phyloP scores from a whole-genome alignment of 2,797 vertebrate species.

The Erpetoichthys calabaricus region DNA sequence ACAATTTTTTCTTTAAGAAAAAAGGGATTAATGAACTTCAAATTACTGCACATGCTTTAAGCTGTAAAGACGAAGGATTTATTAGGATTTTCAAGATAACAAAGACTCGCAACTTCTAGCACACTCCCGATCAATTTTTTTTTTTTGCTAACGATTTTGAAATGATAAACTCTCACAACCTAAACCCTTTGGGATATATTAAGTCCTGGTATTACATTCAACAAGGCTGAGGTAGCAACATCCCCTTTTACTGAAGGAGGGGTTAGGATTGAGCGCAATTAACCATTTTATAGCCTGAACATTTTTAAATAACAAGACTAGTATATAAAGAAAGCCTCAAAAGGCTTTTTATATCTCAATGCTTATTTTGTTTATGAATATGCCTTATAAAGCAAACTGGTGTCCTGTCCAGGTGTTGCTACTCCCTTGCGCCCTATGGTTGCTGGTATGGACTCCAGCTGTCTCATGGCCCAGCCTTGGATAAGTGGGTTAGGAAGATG shows the following conservation, averaged over 20 bases:
- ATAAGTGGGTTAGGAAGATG: too few relatives aligned
- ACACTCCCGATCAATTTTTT: conserved; percentile 89
- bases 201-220: conserved; percentile 68
- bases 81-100: conserved; percentile 96
- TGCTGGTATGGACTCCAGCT: too few relatives aligned
- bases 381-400: too few relatives aligned
- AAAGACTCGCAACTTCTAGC: conserved; percentile 95
- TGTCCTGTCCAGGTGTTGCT: too few relatives aligned
- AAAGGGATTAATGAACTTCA: conserved; percentile 94
- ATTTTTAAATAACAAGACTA: too few relatives aligned
- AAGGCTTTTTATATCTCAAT: too few relatives aligned
- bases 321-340: too few relatives aligned
- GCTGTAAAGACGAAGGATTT: conserved; percentile 99
- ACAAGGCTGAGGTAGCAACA: conserved; percentile 65
- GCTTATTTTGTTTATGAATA: too few relatives aligned
- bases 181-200: conserved; percentile 67
- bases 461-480: too few relatives aligned
- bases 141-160: conserved; percentile 78
- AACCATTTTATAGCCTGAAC: conserved; percentile 49
- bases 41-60: conserved; percentile 88
- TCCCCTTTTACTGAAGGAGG: conserved; percentile 47
- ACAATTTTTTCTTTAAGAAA: conserved; percentile 85
- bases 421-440: too few relatives aligned
- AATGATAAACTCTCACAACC: conserved; percentile 78
- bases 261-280: conserved; percentile 57